Evolutionary conservation across 2,888 invertebrate genomes (phyloP), one percentile per base, ranked within the genome.

Genomic region (Hyalella azteca): DNA sequence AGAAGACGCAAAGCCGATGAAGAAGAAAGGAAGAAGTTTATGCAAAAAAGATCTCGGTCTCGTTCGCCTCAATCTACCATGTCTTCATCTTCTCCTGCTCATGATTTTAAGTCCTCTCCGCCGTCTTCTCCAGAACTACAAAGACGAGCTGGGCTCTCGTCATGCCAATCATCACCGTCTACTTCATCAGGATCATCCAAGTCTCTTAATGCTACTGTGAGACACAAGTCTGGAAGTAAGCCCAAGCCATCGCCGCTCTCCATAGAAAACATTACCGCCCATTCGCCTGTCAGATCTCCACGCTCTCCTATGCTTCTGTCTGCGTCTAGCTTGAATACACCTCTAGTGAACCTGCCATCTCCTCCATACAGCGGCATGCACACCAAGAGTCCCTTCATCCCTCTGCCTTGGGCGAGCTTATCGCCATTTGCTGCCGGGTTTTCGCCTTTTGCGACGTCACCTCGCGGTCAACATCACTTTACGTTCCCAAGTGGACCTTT

Each of bases 241-340:
- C 84, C 85, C 15, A 85, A 85, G 79, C 86, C 86, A 2, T 85
- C 85, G 26, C 86, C 86, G 7, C 79, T 85, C 32, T 85, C 85
- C 39, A 83, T 86, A 41, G 83, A 85, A 40, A 82, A 85, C 54
- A 84, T 85, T 32, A 84, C 85, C 4, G 85, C 84, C 5, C 81
- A 85, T 9, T 80, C 85, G 5, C 85, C 84, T 2, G 82, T 82
- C 50, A 59, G 85, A 19, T 85, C 85, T 50, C 86, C 85, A 32
- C 83, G 80, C n/a, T 82, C 81, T 60, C 75, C 75, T 22, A 75
- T 75, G 40, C 75, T 75, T 5, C 82, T 84, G 39, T 82, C 85
- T 11, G 85, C 85, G 32, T 85, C 85, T 19, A 85, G 85, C 50
- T 83, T 86, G 15, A 85, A 85, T 78, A 85, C 86, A 41, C 85